phyloP scores from a whole-genome alignment of 1,140 invertebrate genomes.

The Saccostrea echinata region DNA sequence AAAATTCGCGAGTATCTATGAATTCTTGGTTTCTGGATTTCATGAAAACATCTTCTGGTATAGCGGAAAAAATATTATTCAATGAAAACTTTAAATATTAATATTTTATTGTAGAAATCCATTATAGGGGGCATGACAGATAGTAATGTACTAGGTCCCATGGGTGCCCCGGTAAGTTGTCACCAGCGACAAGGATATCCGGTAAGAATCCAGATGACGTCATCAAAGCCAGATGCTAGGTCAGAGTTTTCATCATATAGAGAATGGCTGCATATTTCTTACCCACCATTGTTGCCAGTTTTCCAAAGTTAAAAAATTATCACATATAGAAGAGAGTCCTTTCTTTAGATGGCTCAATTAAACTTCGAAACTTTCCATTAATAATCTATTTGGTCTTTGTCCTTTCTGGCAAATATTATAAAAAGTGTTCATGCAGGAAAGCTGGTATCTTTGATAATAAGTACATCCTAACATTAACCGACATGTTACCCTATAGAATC shows the following conservation, averaged over 20 bases:
- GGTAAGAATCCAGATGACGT: slow-evolving; percentile 54
- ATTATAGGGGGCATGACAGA: slow-evolving; percentile 16
- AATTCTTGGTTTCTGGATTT: too few relatives aligned
- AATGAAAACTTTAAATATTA: too few relatives aligned
- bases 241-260: not conserved
- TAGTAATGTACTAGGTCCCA: slow-evolving; percentile 3
- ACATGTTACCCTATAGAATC: not conserved
- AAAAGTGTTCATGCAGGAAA: not conserved
- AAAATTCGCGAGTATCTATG: too few relatives aligned
- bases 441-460: not conserved
- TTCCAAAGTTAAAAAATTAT: not conserved
- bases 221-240: slow-evolving; percentile 30
- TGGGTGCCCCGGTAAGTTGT: slow-evolving; percentile 52
- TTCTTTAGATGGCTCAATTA: not conserved
- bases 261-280: not conserved
- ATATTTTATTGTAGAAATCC: slow-evolving; percentile 28
- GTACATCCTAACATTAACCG: not conserved
- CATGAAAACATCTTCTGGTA: too few relatives aligned
- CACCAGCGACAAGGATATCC: slow-evolving; percentile 48
- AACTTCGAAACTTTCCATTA: not conserved
- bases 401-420: not conserved
- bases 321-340: not conserved
- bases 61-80: too few relatives aligned
- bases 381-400: not conserved
- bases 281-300: not conserved